Evolutionary conservation across 23 tunicate species (phyloP).

Genomic region (Clavelina lepadiformis): DNA sequence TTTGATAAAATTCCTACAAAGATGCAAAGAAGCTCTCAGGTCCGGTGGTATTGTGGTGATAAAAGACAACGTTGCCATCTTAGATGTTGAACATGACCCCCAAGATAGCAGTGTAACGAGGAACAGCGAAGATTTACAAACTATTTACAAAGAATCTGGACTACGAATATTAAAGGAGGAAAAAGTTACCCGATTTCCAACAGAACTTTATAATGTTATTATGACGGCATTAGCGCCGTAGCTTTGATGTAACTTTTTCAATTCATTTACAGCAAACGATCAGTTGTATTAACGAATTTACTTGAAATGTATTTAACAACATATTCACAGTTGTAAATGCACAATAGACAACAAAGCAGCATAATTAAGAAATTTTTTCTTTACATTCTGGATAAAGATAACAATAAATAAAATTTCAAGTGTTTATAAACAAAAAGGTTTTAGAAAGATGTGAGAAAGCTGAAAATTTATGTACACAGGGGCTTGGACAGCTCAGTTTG

Average conservation of each 20-base stretch:
- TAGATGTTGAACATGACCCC: conserved; percentile 56
- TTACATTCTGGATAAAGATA: no score
- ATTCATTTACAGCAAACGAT: no score
- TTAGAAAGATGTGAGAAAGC: no score
- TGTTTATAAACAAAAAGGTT: no score
- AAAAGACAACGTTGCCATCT: conserved; percentile 69
- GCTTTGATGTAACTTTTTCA: conserved; percentile 21
- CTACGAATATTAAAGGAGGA: conserved; percentile 35
- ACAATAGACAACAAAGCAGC: no score
- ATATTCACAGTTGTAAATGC: no score
- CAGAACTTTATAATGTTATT: conserved; percentile 48
- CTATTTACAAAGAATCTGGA: conserved; percentile 31
- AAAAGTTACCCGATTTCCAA: conserved; percentile 63
- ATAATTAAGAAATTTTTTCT: no score
- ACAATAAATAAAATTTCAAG: no score
- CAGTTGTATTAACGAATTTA: no score
- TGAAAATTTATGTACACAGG: no score
- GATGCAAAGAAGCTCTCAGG: conserved; percentile 30
- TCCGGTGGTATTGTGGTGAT: conserved; percentile 65
- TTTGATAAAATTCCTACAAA: conserved; percentile 58
- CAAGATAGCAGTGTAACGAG: conserved; percentile 88
- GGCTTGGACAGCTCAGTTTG: no score
- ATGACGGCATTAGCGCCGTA: conserved; percentile 59
- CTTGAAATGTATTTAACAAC: no score
- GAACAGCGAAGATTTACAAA: conserved; percentile 18